These are phyloP conservation scores for Heliconius hortense DNA, from an alignment of 2,888 invertebrate species.

Conservation along the genomic window DNA sequence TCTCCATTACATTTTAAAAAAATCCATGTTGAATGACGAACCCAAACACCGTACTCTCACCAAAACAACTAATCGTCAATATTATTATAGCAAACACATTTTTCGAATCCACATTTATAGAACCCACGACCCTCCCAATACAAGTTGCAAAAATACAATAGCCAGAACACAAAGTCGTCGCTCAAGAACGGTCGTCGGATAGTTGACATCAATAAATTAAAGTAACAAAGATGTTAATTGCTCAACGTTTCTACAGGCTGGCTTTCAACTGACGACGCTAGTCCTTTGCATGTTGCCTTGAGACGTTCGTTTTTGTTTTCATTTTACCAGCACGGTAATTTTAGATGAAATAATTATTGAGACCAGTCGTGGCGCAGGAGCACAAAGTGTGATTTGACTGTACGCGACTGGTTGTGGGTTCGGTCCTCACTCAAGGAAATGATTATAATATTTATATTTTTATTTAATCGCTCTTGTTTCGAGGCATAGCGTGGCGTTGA, in stretches of 20 bases:
- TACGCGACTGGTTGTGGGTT: no score
- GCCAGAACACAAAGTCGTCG: neutral
- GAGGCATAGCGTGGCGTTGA: no score
- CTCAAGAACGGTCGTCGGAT: conserved; percentile 4
- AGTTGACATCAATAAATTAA: conserved; percentile 25
- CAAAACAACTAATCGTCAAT: neutral
- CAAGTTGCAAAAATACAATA: neutral
- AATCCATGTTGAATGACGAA: neutral
- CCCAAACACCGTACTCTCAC: neutral
- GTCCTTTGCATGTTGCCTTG: conserved; percentile 23
- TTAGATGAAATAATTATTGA: neutral
- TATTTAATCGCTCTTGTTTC: no score
- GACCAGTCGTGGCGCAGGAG: no score
- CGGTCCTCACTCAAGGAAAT: no score
- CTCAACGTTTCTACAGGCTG: conserved; percentile 22
- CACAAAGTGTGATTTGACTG: no score
- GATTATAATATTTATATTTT: no score
- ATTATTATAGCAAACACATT: neutral
- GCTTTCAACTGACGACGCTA: conserved; percentile 13
- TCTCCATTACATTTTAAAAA: neutral
- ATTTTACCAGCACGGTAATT: conserved; percentile 2
- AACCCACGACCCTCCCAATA: neutral
- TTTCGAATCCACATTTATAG: neutral
- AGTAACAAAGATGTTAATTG: conserved; percentile 24
- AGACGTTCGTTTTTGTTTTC: conserved; percentile 6